Evolutionary conservation across 2,113 vertebrate species (phyloP), one percentile per base, ranked within the genome.

Genomic region (Bubo scandiacus): DNA sequence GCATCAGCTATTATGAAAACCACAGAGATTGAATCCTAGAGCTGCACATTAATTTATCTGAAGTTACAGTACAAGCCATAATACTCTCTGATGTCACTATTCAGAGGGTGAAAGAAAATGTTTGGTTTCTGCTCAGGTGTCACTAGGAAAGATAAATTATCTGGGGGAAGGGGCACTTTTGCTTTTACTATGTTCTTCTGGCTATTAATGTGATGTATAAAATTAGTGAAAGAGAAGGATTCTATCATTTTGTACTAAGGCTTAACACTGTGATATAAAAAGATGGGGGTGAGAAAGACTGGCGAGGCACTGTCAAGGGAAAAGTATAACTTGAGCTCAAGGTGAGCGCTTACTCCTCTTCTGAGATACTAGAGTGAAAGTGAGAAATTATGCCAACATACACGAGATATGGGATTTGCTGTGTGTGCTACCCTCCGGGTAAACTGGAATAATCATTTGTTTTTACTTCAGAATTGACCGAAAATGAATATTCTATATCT

Each of bases 1-100:
- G 70, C 81, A 81, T 93, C 81, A 93, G 71, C 79, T 94, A 4
- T 74, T 86, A 25, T 5, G 29, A 65, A 85, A 95, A 72, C 73
- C 72, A 67, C 61, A 72, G 67, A 84, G 62, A 66, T 8, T 9
- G 49, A 90, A 80, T 95, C 81, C 86, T 93, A 77, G 74, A 91
- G 61, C 83, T 95, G 91, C 94, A 96, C 82, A 72, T 91, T 79
- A 86, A 82, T 95, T 92, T 94, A 67, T 91, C 93, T 97, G 94
- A 97, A 96, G 82, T 95, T 95, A 96, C 62, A 92, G 75, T 96
- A 98, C 96, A 98, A 98, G 98, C 98, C 98, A 98, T 98, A 98
- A 96, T 78, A 83, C 91, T 97, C 83, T 96, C 97, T 97, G 96
- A 84, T 89, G 62, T 82, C 65, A 16, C 94, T 95, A 7, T 63